A percentile compares a stretch with the other conserved stretches of the same genome.
Evolutionary conservation across 2,888 invertebrate species (phyloP).

Genomic region (Thyatira batis): DNA sequence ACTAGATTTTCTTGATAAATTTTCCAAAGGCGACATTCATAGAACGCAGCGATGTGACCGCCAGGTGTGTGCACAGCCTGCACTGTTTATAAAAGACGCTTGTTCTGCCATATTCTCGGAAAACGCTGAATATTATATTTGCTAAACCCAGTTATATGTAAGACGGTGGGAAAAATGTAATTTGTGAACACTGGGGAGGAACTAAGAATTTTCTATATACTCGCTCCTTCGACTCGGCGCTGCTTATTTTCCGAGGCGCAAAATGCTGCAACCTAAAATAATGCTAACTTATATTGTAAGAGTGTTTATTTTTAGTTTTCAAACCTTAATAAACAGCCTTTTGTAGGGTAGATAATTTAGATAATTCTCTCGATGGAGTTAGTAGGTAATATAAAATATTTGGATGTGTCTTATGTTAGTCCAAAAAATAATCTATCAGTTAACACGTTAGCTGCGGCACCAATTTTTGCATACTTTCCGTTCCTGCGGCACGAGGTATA

Average conservation of each 20-base stretch:
- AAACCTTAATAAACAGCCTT: too few relatives aligned
- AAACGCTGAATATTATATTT: constrained; percentile 35
- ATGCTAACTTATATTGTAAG: too few relatives aligned
- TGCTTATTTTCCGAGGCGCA: not conserved
- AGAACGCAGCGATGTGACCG: not conserved
- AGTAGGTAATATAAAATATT: too few relatives aligned
- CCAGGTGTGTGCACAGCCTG: constrained; percentile 11
- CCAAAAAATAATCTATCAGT: too few relatives aligned
- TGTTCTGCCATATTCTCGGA: constrained; percentile 20
- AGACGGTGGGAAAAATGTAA: constrained; percentile 4
- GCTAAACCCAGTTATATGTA: constrained; percentile 12
- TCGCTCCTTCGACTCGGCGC: not conserved
- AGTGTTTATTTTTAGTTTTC: too few relatives aligned
- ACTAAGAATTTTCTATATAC: constrained; percentile 1
- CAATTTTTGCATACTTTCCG: too few relatives aligned
- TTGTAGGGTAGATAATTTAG: too few relatives aligned
- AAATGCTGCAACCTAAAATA: not conserved
- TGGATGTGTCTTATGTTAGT: too few relatives aligned
- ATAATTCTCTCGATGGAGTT: too few relatives aligned
- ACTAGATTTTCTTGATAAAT: not conserved
- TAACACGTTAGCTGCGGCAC: too few relatives aligned
- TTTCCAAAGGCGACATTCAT: not conserved
- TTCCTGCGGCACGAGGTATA: too few relatives aligned
- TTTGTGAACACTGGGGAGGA: constrained; percentile 1
- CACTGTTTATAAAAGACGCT: constrained; percentile 22